phyloP scores from a whole-genome alignment of 2,797 vertebrate species.

The Luscinia megarhynchos region DNA sequence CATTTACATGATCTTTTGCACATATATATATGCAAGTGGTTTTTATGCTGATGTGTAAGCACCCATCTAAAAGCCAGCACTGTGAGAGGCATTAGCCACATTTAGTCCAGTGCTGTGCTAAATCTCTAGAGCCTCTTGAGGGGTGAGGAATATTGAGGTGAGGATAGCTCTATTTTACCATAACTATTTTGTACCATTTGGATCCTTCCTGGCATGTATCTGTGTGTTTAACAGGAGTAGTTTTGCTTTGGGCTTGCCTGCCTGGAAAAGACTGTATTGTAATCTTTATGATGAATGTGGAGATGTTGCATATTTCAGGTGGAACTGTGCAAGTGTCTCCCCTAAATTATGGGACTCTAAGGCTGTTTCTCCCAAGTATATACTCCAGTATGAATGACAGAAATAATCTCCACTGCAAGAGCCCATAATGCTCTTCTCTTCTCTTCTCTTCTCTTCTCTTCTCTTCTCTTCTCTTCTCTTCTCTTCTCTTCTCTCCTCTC shows the following conservation, averaged over 20 bases:
- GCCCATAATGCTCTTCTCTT: not conserved
- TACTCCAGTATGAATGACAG: not conserved
- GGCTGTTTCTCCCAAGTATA: not conserved
- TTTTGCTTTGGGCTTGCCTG: not conserved
- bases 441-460: not conserved
- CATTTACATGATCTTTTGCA: not conserved
- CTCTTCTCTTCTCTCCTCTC: no score
- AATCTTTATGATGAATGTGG: not conserved
- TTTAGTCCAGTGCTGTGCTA: not conserved
- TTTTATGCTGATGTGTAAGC: not conserved
- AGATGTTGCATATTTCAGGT: not conserved
- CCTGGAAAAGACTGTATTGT: not conserved
- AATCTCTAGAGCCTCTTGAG: not conserved
- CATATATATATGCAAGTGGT: not conserved
- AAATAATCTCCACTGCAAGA: not conserved
- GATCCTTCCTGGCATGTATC: not conserved
- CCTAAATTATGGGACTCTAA: not conserved
- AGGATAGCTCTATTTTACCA: not conserved
- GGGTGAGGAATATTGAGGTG: not conserved
- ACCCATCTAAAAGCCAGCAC: not conserved
- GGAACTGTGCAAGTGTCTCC: not conserved
- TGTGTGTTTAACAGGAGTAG: not conserved
- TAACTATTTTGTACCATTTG: not conserved
- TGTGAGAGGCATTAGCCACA: not conserved
- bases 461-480: not conserved